phyloP scores from a whole-genome alignment of 2,888 invertebrate species.

The Abscondita cerata region DNA sequence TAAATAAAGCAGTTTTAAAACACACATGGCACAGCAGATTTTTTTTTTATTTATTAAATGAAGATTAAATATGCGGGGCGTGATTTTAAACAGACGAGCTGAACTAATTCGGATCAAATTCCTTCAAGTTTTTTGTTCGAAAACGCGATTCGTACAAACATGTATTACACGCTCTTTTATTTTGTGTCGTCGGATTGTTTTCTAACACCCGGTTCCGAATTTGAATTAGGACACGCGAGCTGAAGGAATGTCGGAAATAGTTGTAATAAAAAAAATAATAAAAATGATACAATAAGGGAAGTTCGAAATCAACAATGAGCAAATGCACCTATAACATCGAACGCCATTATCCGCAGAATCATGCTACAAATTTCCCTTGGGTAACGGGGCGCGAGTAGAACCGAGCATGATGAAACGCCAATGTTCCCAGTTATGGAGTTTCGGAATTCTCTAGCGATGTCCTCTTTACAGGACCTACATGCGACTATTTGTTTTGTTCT shows the following conservation, averaged over 20 bases:
- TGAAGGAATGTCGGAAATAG: too few relatives aligned
- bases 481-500: not conserved
- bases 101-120: too few relatives aligned
- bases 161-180: conserved; percentile 21
- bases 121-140: not conserved
- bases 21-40: too few relatives aligned
- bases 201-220: too few relatives aligned
- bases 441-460: conserved; percentile 30
- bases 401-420: conserved; percentile 51
- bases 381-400: conserved; percentile 48
- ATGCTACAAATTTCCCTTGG: conserved; percentile 57
- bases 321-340: conserved; percentile 54
- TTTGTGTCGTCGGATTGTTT: too few relatives aligned
- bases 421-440: conserved; percentile 39
- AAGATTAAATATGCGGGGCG: too few relatives aligned
- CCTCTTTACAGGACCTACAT: conserved; percentile 28
- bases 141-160: conserved; percentile 17
- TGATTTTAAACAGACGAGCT: too few relatives aligned
- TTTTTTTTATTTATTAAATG: too few relatives aligned
- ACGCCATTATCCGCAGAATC: conserved; percentile 55
- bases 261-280: conserved; percentile 6
- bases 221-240: too few relatives aligned
- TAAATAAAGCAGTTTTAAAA: too few relatives aligned
- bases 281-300: conserved; percentile 32
- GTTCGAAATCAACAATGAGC: conserved; percentile 46